Evolutionary conservation across 2,888 invertebrate genomes (phyloP), one percentile per base, ranked within the genome.

Genomic region (Calliphora vomitoria): DNA sequence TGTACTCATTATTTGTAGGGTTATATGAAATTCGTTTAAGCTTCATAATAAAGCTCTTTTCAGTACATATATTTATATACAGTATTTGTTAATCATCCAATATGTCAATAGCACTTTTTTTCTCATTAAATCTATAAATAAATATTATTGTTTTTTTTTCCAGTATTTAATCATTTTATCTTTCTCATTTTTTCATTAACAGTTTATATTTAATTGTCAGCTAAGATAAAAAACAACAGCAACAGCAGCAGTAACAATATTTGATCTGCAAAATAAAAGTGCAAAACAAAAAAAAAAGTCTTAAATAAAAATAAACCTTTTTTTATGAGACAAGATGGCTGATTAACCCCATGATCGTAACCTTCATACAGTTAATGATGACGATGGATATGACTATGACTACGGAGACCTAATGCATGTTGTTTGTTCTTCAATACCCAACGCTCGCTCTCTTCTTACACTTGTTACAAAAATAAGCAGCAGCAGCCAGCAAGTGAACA

Each of bases 321-420:
- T 62, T 10, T 62, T 53, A 71, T 25, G 25, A 68, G 20, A 50
- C 44, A 86, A 86, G 62, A 84, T 78, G 81, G 58, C 41, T 71
- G 84, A 74, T 85, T 85, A 80, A 82, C 69, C 78, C 58, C 69
- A 79, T 75, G 58, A 82, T 75, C 78, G 41, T 62, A 82, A 87
- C 80, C 76, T 79, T 82, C 41, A 74, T 58, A 68, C 44, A 44
- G 69, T 80, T 41, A 31, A 66, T 50, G 71, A 71, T 76, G 86
- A 76, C 69, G 79, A 68, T 44, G 74, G 35, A 55, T 66, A 72
- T 71, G 81, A 74, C 64, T 62, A 55, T 15, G 74, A 79, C 50
- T 55, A 62, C 10, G 31, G 53, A 78, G 20, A 79, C 58, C 69
- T 76, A 83, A 53, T 62, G 53, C 31, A 44, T 68, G 60, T 38